Percentiles rank a stretch among this genome's conserved stretches.
phyloP scores from a whole-genome alignment of 1,140 invertebrate species.

The Ceratina japonica region DNA sequence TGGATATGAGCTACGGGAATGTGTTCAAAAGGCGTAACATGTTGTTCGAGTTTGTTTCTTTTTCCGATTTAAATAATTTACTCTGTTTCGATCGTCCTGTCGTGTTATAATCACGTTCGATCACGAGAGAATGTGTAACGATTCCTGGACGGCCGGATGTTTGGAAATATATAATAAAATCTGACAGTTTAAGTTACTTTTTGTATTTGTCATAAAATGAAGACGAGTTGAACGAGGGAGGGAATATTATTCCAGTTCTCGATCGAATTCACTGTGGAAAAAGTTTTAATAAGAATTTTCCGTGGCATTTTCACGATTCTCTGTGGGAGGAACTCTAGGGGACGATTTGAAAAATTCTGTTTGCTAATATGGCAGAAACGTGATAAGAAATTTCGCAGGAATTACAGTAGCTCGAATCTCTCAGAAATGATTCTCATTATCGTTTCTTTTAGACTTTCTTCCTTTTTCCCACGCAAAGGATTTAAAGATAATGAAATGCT shows the following conservation, averaged over 20 bases:
- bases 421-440: background rate
- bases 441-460: background rate
- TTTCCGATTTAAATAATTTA: background rate
- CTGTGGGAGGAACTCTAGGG: background rate
- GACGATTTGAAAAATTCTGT: background rate
- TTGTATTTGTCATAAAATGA: background rate
- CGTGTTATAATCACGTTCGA: too few relatives aligned
- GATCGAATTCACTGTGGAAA: background rate
- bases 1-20: too few relatives aligned
- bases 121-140: background rate
- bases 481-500: too few relatives aligned
- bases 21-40: background rate
- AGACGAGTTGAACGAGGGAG: too few relatives aligned
- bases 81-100: background rate
- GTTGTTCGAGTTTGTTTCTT: background rate
- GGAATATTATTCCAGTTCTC: background rate
- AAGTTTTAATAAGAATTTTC: conserved; percentile 17
- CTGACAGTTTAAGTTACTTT: background rate
- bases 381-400: background rate
- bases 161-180: background rate
- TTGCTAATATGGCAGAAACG: background rate
- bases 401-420: background rate
- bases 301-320: background rate
- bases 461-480: too few relatives aligned
- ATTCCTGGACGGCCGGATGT: background rate